phyloP scores from a whole-genome alignment of 2,888 invertebrate genomes.

The Hermaeophaga mercurialis region DNA sequence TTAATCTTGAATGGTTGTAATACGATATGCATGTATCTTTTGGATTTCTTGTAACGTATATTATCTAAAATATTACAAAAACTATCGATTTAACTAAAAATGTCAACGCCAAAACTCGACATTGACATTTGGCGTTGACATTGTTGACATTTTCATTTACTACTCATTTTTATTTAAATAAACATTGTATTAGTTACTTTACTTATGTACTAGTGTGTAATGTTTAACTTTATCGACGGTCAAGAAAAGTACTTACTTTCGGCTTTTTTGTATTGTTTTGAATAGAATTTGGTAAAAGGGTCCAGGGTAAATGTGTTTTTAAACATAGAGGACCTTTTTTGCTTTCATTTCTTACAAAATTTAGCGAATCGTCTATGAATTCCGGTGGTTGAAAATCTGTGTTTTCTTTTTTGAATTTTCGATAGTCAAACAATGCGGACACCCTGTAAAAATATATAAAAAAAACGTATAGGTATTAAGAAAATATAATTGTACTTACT shows the following conservation, averaged over 20 bases:
- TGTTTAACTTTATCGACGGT: no score
- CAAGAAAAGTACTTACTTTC: no score
- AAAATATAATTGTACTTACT: slow-evolving; percentile 59
- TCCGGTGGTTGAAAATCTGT: slow-evolving; percentile 46
- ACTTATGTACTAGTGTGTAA: no score
- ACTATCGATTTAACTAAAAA: background rate
- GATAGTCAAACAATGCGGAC: slow-evolving; percentile 56
- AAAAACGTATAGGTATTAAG: background rate
- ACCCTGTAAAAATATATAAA: slow-evolving; percentile 45
- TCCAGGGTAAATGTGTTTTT: slow-evolving; percentile 68
- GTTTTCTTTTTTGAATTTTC: slow-evolving; percentile 46
- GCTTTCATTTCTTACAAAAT: slow-evolving; percentile 38
- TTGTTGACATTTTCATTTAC: no score
- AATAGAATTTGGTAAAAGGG: slow-evolving; percentile 63
- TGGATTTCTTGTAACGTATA: slow-evolving; percentile 74
- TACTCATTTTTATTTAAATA: no score
- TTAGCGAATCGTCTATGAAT: slow-evolving; percentile 44
- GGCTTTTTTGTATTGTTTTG: slow-evolving; percentile 54
- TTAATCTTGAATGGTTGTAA: slow-evolving; percentile 68
- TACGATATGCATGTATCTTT: slow-evolving; percentile 75
- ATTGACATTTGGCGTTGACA: no score
- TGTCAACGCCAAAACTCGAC: background rate
- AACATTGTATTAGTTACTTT: no score
- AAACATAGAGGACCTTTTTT: slow-evolving; percentile 59
- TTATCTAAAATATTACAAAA: slow-evolving; percentile 58